Base-by-base conservation (phyloP, 2,113 vertebrate genomes). In the Eubucco bourcierii region DNA sequence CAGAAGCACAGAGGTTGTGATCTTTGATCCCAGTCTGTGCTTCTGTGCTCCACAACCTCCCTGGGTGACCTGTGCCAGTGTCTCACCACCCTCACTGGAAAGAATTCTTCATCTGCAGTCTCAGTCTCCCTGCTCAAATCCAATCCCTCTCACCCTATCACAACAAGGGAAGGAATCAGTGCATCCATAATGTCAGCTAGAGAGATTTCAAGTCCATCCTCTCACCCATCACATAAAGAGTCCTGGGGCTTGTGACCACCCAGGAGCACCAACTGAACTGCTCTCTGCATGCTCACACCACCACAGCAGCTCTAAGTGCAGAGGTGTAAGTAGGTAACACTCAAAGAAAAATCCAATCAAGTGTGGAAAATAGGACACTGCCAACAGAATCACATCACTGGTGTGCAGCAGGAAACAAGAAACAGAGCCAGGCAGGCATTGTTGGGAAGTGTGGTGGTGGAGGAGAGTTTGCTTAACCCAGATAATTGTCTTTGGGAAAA, bases 201-300 rank as follows among this genome's bases (percentile, higher is more conserved):
- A 60, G 34, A 53, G 13, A 58, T 92, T 95, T 96, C 64, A 31
- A 56, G 80, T 34, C 63, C 7, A 18, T 84, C 81, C 86, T 91
- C 81, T 74, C 41, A 55, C 64, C 87, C 81, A 86, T 31, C 64
- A n/a, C 21, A 50, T 84, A 90, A 66, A 39, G 87, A 94, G 82
- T 55, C 84, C 93, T 88, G 91, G 23, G 31, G 80, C 76, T 75
- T 80, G 21, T 60, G 93, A 29, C 65, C 83, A 55, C 68, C 59
- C 91, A 76, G 1, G 9, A 94, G 93, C 53, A 27, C 65, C 95
- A 94, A 97, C 97, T 94, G 94, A 85, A 90, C 64, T 4, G 23
- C 23, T 78, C 76, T 88, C 80, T 90, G 77, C 44, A 77, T 82
- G 64, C 65, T 74, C 65, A 27, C 60, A n/a, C 33, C 70, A 74